These are phyloP conservation scores for Bombycilla garrulus DNA, from an alignment of 2,113 vertebrate genomes.

Conservation along the genomic window DNA sequence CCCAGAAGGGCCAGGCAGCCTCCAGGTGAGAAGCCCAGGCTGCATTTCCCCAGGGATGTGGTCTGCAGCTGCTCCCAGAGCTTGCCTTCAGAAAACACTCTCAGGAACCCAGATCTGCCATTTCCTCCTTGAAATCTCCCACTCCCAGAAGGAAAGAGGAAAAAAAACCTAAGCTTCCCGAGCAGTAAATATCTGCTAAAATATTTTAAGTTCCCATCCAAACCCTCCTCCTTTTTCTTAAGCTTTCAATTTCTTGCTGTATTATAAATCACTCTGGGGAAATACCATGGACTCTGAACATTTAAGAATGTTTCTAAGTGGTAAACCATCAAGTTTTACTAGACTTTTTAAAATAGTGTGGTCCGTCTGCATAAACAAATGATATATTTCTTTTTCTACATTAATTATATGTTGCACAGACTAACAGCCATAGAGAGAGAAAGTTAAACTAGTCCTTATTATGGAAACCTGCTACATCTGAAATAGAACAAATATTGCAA, in stretches of 20 bases:
- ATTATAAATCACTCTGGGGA: conserved; percentile 15
- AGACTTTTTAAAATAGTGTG: not conserved
- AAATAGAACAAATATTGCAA: not conserved
- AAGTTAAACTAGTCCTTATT: not conserved
- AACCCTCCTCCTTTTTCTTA: not conserved
- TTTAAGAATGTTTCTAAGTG: not conserved
- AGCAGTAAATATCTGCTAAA: conserved; percentile 17
- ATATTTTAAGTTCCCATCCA: conserved; percentile 21
- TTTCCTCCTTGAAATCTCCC: conserved; percentile 13
- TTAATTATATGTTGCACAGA: not conserved
- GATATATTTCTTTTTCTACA: not conserved
- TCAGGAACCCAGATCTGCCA: not conserved
- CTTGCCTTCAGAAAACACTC: not conserved
- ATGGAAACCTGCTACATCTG: not conserved
- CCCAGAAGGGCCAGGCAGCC: not conserved
- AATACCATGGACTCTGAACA: not conserved
- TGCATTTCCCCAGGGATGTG: not conserved
- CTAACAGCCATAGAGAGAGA: not conserved
- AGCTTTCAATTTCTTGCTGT: conserved; percentile 3
- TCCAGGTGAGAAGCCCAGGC: not conserved
- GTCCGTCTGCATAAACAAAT: not conserved
- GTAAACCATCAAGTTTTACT: not conserved
- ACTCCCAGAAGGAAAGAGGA: not conserved
- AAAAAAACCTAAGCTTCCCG: not conserved
- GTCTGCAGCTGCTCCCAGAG: not conserved